Conservation (phyloP, 2,113 vertebrate species). For the Pongo abelii region DNA sequence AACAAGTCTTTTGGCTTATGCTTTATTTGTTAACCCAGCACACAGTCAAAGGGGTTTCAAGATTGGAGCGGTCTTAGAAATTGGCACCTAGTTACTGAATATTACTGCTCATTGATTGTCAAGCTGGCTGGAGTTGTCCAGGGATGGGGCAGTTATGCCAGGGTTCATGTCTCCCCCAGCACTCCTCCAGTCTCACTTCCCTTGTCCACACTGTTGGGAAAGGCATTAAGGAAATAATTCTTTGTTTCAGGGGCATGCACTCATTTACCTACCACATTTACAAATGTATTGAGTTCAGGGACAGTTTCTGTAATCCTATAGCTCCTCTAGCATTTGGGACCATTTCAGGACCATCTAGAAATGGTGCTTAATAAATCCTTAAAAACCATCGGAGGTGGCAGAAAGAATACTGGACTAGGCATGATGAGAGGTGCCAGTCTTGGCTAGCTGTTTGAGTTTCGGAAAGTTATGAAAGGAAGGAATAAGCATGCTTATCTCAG, state of each 20-base stretch:
- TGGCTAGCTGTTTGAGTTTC: neutral
- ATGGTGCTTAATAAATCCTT: neutral
- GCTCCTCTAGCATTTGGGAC: neutral
- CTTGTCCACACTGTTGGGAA: neutral
- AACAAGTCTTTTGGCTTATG: neutral
- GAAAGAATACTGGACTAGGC: neutral
- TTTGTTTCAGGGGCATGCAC: neutral
- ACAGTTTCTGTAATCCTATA: neutral
- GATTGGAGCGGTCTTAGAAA: neutral
- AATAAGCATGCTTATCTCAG: neutral
- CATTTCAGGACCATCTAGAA: neutral
- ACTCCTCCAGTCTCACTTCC: neutral
- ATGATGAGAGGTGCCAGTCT: slow-evolving; percentile 52
- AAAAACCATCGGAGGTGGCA: neutral
- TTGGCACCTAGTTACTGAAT: neutral
- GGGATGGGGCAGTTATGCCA: neutral
- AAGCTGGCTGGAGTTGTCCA: neutral
- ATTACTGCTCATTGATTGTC: neutral
- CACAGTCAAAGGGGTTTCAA: neutral
- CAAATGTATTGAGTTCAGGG: neutral
- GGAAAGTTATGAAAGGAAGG: neutral
- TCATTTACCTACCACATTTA: neutral
- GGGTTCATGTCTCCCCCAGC: neutral
- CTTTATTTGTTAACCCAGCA: neutral
- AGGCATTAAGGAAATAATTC: neutral